Evolutionary conservation across 2,797 vertebrate species (phyloP).

Genomic region (Eulemur coronatus): DNA sequence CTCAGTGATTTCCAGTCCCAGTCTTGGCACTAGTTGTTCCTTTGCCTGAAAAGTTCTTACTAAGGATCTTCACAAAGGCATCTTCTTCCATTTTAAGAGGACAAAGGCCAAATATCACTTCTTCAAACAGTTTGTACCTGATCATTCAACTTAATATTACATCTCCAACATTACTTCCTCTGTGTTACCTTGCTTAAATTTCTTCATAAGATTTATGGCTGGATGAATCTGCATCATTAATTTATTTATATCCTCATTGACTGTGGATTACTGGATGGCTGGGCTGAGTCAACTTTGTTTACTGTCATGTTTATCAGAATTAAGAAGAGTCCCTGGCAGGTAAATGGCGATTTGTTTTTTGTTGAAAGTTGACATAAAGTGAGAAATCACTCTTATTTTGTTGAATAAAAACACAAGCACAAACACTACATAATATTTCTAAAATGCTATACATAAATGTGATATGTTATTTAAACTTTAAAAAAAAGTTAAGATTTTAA

Average conservation of each 20-base stretch:
- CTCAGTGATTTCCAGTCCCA: background rate
- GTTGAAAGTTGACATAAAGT: background rate
- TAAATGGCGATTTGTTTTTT: background rate
- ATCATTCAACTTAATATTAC: background rate
- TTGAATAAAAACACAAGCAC: background rate
- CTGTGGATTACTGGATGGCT: background rate
- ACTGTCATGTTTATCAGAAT: background rate
- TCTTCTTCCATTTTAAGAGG: background rate
- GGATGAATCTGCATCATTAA: background rate
- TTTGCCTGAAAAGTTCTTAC: background rate
- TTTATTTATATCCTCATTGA: background rate
- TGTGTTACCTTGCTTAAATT: background rate
- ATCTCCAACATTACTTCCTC: background rate
- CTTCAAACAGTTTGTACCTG: background rate
- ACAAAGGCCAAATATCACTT: too few species aligned
- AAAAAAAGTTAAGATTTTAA: background rate
- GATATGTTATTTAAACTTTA: background rate
- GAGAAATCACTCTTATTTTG: background rate
- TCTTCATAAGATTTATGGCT: background rate
- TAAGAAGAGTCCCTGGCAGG: background rate
- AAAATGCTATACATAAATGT: background rate
- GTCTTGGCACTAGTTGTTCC: background rate
- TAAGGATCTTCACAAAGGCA: background rate
- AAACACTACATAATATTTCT: background rate
- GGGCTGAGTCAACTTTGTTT: background rate